Conservation (phyloP, 2,888 invertebrate genomes). For the Bibio marci region DNA sequence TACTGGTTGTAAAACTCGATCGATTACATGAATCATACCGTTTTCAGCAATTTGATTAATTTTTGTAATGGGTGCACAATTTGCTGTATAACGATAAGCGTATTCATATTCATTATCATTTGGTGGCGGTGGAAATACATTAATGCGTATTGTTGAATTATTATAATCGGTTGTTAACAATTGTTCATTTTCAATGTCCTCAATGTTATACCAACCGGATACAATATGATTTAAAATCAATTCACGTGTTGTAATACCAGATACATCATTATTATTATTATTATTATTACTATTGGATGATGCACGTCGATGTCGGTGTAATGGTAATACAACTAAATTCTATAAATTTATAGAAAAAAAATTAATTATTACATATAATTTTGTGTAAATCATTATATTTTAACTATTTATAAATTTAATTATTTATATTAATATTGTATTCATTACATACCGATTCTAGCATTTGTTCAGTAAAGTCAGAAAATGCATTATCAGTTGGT, state of each 20-base stretch:
- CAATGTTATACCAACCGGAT: slow-evolving; percentile 35
- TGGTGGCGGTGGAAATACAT: slow-evolving; percentile 14
- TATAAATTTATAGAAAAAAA: slow-evolving; percentile 12
- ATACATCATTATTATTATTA: slow-evolving; percentile 9
- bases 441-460: slow-evolving; percentile 34
- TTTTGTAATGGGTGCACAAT: slow-evolving; percentile 44
- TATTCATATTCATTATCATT: slow-evolving; percentile 19
- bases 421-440: background rate
- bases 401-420: background rate
- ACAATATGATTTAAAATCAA: slow-evolving; percentile 39
- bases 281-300: no score
- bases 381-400: background rate
- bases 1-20: slow-evolving; percentile 39
- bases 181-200: slow-evolving; percentile 40
- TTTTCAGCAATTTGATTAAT: slow-evolving; percentile 44
- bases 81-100: slow-evolving; percentile 36
- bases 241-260: slow-evolving; percentile 29
- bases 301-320: slow-evolving; percentile 12
- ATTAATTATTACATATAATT: background rate
- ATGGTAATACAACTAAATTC: slow-evolving; percentile 30
- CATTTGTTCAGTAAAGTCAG: slow-evolving; percentile 34
- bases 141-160: slow-evolving; percentile 26
- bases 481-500: slow-evolving; percentile 42
- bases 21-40: slow-evolving; percentile 47
- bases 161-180: slow-evolving; percentile 24